phyloP scores from a whole-genome alignment of 92 coral and sea anemone genomes.

The Chrysogorgia sp. region DNA sequence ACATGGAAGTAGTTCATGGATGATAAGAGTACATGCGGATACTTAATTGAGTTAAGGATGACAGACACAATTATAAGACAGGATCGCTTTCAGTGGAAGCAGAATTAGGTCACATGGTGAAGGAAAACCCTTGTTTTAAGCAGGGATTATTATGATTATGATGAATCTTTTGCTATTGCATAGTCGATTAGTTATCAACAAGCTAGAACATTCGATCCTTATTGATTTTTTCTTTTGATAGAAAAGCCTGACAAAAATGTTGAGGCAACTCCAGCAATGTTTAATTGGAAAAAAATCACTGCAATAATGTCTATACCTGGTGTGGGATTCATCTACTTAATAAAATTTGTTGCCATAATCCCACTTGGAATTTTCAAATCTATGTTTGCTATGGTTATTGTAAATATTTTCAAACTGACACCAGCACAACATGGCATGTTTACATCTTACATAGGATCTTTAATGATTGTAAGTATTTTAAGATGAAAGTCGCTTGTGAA shows the following conservation, averaged over 20 bases:
- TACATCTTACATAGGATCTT: slow-evolving; percentile 84
- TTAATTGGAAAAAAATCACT: slow-evolving; percentile 68
- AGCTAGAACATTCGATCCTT: too few relatives aligned
- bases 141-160: too few relatives aligned
- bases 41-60: too few relatives aligned
- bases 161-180: too few relatives aligned
- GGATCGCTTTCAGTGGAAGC: too few relatives aligned
- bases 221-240: background rate
- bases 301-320: slow-evolving; percentile 70
- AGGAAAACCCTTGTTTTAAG: too few relatives aligned
- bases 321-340: slow-evolving; percentile 71
- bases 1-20: too few relatives aligned
- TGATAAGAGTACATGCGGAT: too few relatives aligned
- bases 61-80: too few relatives aligned
- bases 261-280: slow-evolving; percentile 59
- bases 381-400: slow-evolving; percentile 89
- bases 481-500: background rate
- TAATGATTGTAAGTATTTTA: slow-evolving; percentile 97
- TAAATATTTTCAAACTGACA: slow-evolving; percentile 86
- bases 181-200: too few relatives aligned
- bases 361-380: slow-evolving; percentile 97
- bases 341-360: slow-evolving; percentile 75
- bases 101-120: too few relatives aligned
- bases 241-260: slow-evolving; percentile 1
- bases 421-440: slow-evolving; percentile 96